These are phyloP conservation scores for Heterochromis multidens DNA, from an alignment of 2,113 vertebrate species.

Conservation along the genomic window DNA sequence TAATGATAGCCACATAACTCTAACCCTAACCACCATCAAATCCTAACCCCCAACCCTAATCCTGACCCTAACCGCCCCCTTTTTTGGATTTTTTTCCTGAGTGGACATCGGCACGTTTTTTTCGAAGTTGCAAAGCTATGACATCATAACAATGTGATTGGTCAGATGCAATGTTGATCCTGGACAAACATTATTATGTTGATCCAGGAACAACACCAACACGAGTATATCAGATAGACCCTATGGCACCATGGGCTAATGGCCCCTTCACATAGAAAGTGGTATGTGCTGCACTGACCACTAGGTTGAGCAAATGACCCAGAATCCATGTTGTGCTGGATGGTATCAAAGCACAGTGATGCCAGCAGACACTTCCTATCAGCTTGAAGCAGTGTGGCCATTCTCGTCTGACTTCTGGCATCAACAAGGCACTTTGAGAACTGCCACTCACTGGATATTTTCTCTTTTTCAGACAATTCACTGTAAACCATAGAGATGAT, in stretches of 20 bases:
- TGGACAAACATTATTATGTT: too few relatives aligned
- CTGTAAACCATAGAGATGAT: not conserved
- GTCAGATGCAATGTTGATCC: too few relatives aligned
- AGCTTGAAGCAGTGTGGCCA: not conserved
- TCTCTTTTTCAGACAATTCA: not conserved
- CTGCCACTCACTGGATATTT: not conserved
- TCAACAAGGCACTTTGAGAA: not conserved
- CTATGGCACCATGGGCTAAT: not conserved
- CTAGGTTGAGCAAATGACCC: not conserved
- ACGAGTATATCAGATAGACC: too few relatives aligned
- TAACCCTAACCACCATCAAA: too few relatives aligned
- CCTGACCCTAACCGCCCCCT: too few relatives aligned
- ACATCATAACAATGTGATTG: too few relatives aligned
- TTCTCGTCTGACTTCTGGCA: not conserved
- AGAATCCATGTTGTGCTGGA: not conserved
- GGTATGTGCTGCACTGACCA: not conserved
- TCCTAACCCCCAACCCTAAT: too few relatives aligned
- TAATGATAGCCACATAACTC: too few relatives aligned
- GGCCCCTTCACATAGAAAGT: not conserved
- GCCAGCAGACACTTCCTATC: not conserved
- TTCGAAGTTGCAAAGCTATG: too few relatives aligned
- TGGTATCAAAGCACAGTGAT: not conserved
- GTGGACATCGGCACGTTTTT: too few relatives aligned
- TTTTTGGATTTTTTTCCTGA: too few relatives aligned
- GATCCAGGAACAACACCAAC: too few relatives aligned